Evolutionary conservation across 2,113 vertebrate species (phyloP).

Genomic region (Microtus ochrogaster): DNA sequence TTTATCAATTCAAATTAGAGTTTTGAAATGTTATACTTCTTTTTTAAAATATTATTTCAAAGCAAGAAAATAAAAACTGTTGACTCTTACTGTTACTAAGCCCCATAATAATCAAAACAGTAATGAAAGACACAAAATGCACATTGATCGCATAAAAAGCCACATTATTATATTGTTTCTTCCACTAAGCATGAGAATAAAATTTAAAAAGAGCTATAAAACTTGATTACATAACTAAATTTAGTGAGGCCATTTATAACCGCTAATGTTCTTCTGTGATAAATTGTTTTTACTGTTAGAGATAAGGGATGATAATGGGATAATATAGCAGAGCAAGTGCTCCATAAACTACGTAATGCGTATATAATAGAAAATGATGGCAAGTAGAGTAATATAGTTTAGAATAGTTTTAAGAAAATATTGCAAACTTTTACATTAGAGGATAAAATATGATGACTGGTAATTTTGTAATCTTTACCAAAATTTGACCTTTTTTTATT

Average conservation of each 20-base stretch:
- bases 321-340: neutral
- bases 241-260: neutral
- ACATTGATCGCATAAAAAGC: neutral
- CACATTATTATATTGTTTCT: neutral
- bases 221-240: neutral
- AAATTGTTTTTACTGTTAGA: neutral
- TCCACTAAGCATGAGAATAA: neutral
- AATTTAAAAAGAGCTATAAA: neutral
- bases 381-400: neutral
- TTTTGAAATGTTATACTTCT: neutral
- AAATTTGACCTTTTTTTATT: neutral
- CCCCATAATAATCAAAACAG: neutral
- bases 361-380: neutral
- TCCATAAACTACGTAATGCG: neutral
- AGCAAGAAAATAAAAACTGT: neutral
- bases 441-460: neutral
- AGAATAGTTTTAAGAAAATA: neutral
- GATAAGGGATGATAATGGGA: neutral
- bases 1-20: neutral
- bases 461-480: constrained; percentile 5
- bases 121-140: neutral
- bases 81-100: neutral
- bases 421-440: neutral
- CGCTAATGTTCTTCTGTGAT: neutral
- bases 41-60: neutral